These are phyloP conservation scores for Odocoileus virginianus DNA, from an alignment of 2,113 vertebrate genomes.

Conservation along the genomic window DNA sequence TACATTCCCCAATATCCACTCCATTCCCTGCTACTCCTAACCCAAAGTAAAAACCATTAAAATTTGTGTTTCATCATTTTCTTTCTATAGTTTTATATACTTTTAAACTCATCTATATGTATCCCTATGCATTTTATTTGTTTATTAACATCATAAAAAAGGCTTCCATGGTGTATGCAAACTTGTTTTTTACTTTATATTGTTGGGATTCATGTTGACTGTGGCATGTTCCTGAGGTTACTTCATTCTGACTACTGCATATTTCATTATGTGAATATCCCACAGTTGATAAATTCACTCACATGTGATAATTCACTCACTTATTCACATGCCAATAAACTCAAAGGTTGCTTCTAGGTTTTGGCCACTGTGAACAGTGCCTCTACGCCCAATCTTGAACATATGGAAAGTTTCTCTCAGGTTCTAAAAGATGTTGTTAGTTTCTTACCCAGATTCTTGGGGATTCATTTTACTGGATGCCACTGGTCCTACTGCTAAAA, in stretches of 20 bases:
- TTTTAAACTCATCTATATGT: neutral
- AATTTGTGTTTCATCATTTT: neutral
- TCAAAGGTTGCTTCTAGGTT: neutral
- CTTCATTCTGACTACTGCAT: neutral
- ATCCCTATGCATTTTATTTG: neutral
- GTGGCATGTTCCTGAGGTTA: neutral
- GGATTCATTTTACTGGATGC: neutral
- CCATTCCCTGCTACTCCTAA: neutral
- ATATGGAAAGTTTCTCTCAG: neutral
- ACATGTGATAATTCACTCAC: neutral
- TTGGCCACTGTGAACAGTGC: neutral
- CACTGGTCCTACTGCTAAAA: neutral
- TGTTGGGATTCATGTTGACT: neutral
- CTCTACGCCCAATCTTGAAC: neutral
- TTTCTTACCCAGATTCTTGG: neutral
- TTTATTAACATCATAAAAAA: neutral
- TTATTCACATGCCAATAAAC: neutral
- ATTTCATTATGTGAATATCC: neutral
- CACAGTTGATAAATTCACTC: neutral
- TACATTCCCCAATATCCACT: accelerated
- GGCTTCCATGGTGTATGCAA: neutral
- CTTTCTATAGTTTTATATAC: neutral
- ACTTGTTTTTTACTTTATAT: neutral
- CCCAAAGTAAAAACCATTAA: neutral
- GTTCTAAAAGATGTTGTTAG: neutral